phyloP scores from a whole-genome alignment of 2,113 vertebrate species.

The Ailuropoda melanoleuca region DNA sequence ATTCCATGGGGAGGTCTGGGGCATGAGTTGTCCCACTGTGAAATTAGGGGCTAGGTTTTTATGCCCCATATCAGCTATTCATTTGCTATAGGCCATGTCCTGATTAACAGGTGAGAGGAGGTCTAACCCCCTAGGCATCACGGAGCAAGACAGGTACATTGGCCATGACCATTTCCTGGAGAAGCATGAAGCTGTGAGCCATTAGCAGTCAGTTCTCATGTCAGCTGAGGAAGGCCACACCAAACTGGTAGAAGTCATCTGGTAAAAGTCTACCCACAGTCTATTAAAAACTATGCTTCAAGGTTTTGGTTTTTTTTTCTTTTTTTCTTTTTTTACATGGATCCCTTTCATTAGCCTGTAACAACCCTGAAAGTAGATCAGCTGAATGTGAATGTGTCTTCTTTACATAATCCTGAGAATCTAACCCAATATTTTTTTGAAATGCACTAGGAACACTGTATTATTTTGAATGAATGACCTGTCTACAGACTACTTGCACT shows the following conservation, averaged over 20 bases:
- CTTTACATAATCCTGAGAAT: not conserved
- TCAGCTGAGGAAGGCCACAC: fast-evolving
- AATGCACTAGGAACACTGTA: fast-evolving
- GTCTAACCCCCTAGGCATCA: not conserved
- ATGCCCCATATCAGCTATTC: fast-evolving
- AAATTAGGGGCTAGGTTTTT: not conserved
- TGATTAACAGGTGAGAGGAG: not conserved
- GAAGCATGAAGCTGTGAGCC: not conserved
- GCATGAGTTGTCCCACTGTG: not conserved
- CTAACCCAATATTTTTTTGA: not conserved
- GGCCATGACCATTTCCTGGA: not conserved
- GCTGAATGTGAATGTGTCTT: not conserved
- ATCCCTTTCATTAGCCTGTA: not conserved
- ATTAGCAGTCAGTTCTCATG: fast-evolving
- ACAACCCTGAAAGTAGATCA: not conserved
- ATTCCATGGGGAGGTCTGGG: fast-evolving
- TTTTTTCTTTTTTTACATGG: not conserved
- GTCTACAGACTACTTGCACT: not conserved
- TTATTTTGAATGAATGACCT: not conserved
- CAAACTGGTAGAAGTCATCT: not conserved
- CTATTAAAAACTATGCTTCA: not conserved
- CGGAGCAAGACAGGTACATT: fast-evolving
- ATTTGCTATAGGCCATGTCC: not conserved
- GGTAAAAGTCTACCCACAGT: not conserved
- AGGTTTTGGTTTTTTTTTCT: no score